Evolutionary conservation across 2,797 vertebrate species (phyloP).

Genomic region (Leptatherina wallacei): DNA sequence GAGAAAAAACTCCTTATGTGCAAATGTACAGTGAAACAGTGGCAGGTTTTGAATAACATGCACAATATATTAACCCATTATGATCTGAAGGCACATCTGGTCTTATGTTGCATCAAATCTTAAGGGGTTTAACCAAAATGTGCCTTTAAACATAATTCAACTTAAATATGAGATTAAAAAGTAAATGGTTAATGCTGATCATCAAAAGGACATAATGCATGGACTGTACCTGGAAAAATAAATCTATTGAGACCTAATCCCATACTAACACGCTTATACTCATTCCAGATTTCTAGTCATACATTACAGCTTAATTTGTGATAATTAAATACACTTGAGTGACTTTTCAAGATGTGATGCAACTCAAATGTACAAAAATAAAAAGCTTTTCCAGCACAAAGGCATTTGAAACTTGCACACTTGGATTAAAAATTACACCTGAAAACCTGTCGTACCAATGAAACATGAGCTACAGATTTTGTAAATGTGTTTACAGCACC

Average conservation of each 20-base stretch:
- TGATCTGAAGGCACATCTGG: neutral
- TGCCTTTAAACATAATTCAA: neutral
- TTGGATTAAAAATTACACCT: slow-evolving; percentile 39
- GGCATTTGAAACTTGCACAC: slow-evolving; percentile 37
- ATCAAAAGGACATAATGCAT: slow-evolving; percentile 28
- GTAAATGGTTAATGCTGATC: slow-evolving; percentile 24
- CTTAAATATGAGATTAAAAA: slow-evolving; percentile 4
- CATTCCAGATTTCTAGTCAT: slow-evolving; percentile 10
- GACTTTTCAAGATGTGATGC: slow-evolving; percentile 26
- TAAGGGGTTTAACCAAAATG: slow-evolving; percentile 24
- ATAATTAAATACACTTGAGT: neutral
- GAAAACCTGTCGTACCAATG: slow-evolving; percentile 42
- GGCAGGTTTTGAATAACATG: slow-evolving; percentile 24
- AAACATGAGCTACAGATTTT: slow-evolving; percentile 29
- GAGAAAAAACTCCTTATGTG: slow-evolving; percentile 53
- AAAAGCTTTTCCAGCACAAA: slow-evolving; percentile 48
- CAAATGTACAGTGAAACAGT: slow-evolving; percentile 39
- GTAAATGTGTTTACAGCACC: slow-evolving; percentile 61
- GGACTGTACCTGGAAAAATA: slow-evolving; percentile 36
- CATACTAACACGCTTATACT: neutral
- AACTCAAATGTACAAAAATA: slow-evolving; percentile 23
- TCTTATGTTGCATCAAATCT: neutral
- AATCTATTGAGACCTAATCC: slow-evolving; percentile 25
- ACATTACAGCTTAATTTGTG: slow-evolving; percentile 1
- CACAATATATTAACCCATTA: slow-evolving; percentile 14